Conservation (phyloP, 2,888 invertebrate genomes). For the Plagodis dolabraria region DNA sequence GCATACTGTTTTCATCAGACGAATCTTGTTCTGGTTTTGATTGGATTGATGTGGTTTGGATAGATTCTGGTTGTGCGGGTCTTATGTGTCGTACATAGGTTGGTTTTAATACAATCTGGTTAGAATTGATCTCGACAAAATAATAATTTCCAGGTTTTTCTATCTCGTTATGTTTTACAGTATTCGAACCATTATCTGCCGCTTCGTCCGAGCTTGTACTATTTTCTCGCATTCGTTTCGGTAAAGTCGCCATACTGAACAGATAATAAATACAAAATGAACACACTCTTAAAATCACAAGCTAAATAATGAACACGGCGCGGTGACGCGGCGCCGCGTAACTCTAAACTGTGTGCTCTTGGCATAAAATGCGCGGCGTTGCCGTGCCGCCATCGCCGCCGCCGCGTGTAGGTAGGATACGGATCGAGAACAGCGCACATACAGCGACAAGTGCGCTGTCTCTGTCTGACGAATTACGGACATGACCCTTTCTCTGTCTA, state of each 20-base stretch:
- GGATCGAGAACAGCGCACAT: background rate
- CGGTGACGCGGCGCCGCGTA: background rate
- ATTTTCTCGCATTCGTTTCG: slow-evolving; percentile 1
- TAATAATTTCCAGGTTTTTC: background rate
- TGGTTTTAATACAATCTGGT: background rate
- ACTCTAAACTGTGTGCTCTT: background rate
- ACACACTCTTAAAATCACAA: no score
- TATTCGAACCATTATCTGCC: background rate
- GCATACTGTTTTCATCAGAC: no score
- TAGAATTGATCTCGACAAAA: background rate
- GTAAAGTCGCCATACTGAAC: slow-evolving; percentile 1
- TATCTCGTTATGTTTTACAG: background rate
- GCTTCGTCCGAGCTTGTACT: background rate
- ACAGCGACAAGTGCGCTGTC: background rate
- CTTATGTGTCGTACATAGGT: background rate
- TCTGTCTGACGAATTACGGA: background rate
- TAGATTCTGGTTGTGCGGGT: no score
- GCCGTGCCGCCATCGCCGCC: background rate
- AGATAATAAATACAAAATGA: no score
- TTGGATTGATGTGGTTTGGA: no score
- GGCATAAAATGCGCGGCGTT: background rate
- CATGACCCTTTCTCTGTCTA: background rate
- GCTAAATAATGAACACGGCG: background rate
- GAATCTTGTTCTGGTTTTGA: no score
- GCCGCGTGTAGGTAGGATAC: background rate